These are phyloP conservation scores for Syngnathus rostellatus DNA, from an alignment of 2,797 vertebrate species.

Conservation along the genomic window DNA sequence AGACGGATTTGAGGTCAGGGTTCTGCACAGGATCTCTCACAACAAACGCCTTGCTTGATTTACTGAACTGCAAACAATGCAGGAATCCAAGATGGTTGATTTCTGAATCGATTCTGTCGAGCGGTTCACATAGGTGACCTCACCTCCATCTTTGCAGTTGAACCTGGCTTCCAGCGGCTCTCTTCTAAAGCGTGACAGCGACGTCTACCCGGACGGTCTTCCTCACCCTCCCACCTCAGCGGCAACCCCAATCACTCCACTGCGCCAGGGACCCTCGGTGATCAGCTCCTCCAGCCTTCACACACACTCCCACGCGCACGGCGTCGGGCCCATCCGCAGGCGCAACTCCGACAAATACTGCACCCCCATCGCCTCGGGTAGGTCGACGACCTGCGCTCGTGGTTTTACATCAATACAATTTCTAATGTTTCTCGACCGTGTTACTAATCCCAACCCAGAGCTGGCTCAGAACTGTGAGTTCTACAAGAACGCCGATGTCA, in stretches of 20 bases:
- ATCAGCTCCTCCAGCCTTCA: constrained; percentile 92
- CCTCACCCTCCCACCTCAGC: constrained; percentile 95
- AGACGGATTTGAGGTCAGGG: background rate
- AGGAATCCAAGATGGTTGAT: no score
- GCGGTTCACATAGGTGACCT: background rate
- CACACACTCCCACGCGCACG: constrained; percentile 72
- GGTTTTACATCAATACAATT: background rate
- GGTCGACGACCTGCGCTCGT: constrained; percentile 1
- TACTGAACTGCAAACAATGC: no score
- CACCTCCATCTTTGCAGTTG: constrained; percentile 61
- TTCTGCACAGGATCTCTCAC: background rate
- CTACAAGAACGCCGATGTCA: constrained; percentile 97
- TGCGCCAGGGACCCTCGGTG: constrained; percentile 90
- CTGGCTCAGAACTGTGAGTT: constrained; percentile 99
- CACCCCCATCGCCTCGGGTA: constrained; percentile 97
- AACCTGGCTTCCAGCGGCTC: constrained; percentile 86
- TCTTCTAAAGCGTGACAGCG: constrained; percentile 88
- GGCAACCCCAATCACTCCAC: constrained; percentile 87
- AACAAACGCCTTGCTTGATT: background rate
- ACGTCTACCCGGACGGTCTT: constrained; percentile 86
- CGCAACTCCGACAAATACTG: constrained; percentile 97
- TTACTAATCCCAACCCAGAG: constrained; percentile 63
- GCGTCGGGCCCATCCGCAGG: constrained; percentile 85
- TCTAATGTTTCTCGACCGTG: background rate
- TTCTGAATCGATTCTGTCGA: no score